Evolutionary conservation across 2,888 invertebrate species (phyloP), one percentile per base, ranked within the genome.

Genomic region (Xestia ashworthii): DNA sequence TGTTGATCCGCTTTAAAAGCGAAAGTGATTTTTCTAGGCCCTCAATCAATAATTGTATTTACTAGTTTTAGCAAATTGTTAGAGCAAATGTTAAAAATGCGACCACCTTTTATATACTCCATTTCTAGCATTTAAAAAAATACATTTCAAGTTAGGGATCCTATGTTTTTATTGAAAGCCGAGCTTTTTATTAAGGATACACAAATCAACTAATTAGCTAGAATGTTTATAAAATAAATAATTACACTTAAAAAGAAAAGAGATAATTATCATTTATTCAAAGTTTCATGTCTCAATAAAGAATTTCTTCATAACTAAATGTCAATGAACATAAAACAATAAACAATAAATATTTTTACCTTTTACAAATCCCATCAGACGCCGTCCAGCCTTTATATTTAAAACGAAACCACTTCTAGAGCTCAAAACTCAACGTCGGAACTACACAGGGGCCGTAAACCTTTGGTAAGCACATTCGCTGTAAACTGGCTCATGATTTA

Each of bases 401-500:
- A 46, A 25, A 44, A 41, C 48, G 41, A 12, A 55, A 76, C 44
- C 70, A 64, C 76, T 70, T 76, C 84, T 67, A 86, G 65, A 67
- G 1, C 65, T 48, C 41, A 19, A 68, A 62, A 46, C 73, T 82
- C 77, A 46, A 25, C 32, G 65, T 67, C n/a, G 65, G 64, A 69
- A 62, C 71, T 70, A 44, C 19, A 38, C 82, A 82, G 84, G 53
- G 84, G 72, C 86, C 89, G 85, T 91, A 91, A 90, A 90, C 88
- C 88, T 83, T 87, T 78, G 88, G 89, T 89, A 87, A 87, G 85
- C 89, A 92, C 88, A 91, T 90, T 82, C 88, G 89, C 87, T 93
- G 93, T 93, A 93, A 93, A 93, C 92, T 93, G 89, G 80, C 86
- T 88, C 86, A 80, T 94, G 93, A 94, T 94, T 94, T 93, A 94